Percentiles rank a stretch among this genome's conserved stretches.
These are phyloP conservation scores for Blastomussa wellsi DNA, from an alignment of 92 coral and sea anemone genomes.

Conservation along the genomic window DNA sequence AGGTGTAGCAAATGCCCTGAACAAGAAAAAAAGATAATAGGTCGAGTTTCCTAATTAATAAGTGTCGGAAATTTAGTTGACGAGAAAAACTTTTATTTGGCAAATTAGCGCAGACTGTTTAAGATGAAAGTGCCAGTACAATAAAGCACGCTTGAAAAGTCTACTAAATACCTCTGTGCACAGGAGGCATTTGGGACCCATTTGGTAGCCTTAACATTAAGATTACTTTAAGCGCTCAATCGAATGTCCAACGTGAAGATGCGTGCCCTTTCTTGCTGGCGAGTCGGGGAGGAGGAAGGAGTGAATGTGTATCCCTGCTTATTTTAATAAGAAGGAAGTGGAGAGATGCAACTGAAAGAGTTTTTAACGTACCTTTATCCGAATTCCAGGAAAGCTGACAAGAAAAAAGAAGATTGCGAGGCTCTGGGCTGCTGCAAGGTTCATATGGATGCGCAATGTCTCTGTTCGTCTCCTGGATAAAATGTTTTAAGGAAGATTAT, in stretches of 20 bases:
- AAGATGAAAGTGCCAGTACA: too few relatives aligned
- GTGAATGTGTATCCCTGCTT: neutral
- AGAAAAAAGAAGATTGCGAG: slow-evolving; percentile 60
- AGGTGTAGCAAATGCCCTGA: slow-evolving; percentile 56
- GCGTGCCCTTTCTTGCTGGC: neutral
- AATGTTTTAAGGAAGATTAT: neutral
- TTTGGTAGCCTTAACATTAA: too few relatives aligned
- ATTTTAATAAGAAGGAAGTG: neutral
- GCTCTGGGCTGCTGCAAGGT: slow-evolving; percentile 63
- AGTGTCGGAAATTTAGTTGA: too few relatives aligned
- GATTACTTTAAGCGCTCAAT: neutral
- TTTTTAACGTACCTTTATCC: slow-evolving; percentile 36
- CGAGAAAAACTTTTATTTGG: too few relatives aligned
- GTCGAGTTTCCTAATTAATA: too few relatives aligned
- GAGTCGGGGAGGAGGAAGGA: too few relatives aligned
- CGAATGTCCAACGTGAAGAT: neutral
- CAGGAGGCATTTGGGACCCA: too few relatives aligned
- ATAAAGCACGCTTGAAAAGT: too few relatives aligned
- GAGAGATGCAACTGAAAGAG: neutral
- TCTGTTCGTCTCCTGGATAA: slow-evolving; percentile 58
- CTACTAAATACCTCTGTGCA: too few relatives aligned
- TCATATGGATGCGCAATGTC: slow-evolving; percentile 62
- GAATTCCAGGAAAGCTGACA: slow-evolving; percentile 45
- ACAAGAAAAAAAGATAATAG: neutral
- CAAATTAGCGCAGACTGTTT: too few relatives aligned